These are phyloP conservation scores for Eurystomus gularis DNA, from an alignment of 2,113 vertebrate species.

Conservation along the genomic window DNA sequence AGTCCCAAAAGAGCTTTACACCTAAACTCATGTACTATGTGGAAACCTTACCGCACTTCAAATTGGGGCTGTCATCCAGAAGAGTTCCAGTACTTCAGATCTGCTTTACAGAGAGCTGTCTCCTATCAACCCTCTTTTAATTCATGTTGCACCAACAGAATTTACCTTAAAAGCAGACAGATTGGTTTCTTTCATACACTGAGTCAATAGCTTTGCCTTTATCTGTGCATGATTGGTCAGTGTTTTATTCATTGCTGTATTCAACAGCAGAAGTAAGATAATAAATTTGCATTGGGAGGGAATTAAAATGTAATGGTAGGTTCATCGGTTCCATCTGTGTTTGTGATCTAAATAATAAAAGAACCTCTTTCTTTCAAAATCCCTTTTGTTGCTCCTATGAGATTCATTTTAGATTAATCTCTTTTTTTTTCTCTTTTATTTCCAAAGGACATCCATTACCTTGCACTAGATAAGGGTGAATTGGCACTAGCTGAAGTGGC, in stretches of 20 bases:
- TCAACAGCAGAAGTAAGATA: slow-evolving; percentile 44
- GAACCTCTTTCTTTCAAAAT: slow-evolving; percentile 67
- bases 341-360: slow-evolving; percentile 73
- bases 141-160: neutral
- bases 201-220: slow-evolving; percentile 31
- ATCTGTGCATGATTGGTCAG: slow-evolving; percentile 14
- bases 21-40: neutral
- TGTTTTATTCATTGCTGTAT: slow-evolving; percentile 9
- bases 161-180: neutral
- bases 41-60: neutral
- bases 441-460: slow-evolving; percentile 98
- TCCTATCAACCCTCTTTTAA: neutral
- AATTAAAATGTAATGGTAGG: slow-evolving; percentile 70
- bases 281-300: slow-evolving; percentile 55
- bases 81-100: neutral
- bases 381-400: slow-evolving; percentile 82
- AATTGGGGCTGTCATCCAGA: neutral
- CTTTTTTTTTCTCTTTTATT: slow-evolving; percentile 85
- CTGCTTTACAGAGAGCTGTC: neutral
- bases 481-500: slow-evolving; percentile 93
- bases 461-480: slow-evolving; percentile 95
- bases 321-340: slow-evolving; percentile 68
- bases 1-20: neutral
- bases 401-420: slow-evolving; percentile 91
- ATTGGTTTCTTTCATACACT: slow-evolving; percentile 4